Percentiles rank a stretch among this genome's conserved stretches.
Conservation (phyloP, 1,140 invertebrate species). For the Lethrus apterus region DNA sequence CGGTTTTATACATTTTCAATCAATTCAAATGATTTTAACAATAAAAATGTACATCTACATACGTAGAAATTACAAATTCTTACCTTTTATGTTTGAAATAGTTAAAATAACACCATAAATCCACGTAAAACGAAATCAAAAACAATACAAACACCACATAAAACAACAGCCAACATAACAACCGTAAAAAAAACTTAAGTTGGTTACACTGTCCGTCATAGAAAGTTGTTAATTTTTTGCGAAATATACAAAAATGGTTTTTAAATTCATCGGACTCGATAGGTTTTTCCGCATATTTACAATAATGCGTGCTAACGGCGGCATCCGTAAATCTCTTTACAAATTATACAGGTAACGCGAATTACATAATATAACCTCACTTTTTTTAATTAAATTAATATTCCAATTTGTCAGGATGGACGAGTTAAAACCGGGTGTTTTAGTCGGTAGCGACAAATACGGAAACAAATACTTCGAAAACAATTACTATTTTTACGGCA, state of each 20-base stretch:
- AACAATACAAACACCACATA: neutral
- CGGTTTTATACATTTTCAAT: neutral
- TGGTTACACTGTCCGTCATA: neutral
- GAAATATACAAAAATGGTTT: neutral
- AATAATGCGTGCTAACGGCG: conserved; percentile 71
- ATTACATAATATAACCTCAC: conserved; percentile 37
- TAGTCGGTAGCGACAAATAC: conserved; percentile 91
- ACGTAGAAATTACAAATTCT: neutral
- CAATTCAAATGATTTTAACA: neutral
- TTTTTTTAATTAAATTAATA: conserved; percentile 19
- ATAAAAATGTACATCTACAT: neutral
- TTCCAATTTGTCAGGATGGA: conserved; percentile 58
- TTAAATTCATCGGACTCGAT: conserved; percentile 60
- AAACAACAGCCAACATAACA: neutral
- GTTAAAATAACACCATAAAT: neutral
- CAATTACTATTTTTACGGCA: conserved; percentile 76
- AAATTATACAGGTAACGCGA: conserved; percentile 66
- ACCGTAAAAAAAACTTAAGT: neutral
- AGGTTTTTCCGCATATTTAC: conserved; percentile 59
- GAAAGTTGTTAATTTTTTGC: no score
- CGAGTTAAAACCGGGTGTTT: conserved; percentile 73
- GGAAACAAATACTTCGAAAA: conserved; percentile 98
- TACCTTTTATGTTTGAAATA: neutral
- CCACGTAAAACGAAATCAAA: neutral
- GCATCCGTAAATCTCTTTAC: conserved; percentile 57